Evolutionary conservation across 2,797 vertebrate genomes (phyloP).

Genomic region (Eupleurogrammus muticus): DNA sequence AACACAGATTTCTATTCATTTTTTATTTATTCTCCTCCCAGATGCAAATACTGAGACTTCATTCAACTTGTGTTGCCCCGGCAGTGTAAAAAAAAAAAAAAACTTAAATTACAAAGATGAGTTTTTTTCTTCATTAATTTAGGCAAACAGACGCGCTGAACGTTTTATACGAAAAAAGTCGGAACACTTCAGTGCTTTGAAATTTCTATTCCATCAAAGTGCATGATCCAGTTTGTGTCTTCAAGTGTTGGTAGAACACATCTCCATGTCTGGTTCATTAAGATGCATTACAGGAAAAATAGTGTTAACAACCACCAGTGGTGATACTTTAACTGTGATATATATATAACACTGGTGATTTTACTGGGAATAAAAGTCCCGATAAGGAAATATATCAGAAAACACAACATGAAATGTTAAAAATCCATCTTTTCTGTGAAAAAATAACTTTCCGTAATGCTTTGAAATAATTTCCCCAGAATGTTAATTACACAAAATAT

Average conservation of each 20-base stretch:
- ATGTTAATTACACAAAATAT: neutral
- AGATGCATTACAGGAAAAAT: conserved; percentile 5
- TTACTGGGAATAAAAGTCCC: neutral
- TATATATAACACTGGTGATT: too few species aligned
- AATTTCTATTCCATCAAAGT: conserved; percentile 38
- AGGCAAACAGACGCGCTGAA: conserved; percentile 26
- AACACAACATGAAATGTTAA: conserved; percentile 20
- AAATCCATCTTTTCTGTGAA: conserved; percentile 15
- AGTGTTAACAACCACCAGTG: too few species aligned
- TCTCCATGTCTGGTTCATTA: neutral
- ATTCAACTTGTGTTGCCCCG: conserved; percentile 13
- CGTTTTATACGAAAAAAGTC: conserved; percentile 2
- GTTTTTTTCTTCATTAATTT: too few species aligned
- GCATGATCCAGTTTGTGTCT: conserved; percentile 3
- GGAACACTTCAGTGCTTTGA: conserved; percentile 16
- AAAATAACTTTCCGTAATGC: neutral
- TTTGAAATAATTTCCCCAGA: conserved; percentile 18
- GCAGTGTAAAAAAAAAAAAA: conserved; percentile 38
- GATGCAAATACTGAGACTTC: too few species aligned
- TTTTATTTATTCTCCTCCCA: conserved; percentile 1
- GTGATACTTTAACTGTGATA: too few species aligned
- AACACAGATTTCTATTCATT: conserved; percentile 67
- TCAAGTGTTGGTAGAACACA: neutral
- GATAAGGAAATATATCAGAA: neutral
- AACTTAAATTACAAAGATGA: conserved; percentile 8